Evolutionary conservation across 2,888 invertebrate species (phyloP), one percentile per base, ranked within the genome.

Genomic region (Cloeon dipterum): DNA sequence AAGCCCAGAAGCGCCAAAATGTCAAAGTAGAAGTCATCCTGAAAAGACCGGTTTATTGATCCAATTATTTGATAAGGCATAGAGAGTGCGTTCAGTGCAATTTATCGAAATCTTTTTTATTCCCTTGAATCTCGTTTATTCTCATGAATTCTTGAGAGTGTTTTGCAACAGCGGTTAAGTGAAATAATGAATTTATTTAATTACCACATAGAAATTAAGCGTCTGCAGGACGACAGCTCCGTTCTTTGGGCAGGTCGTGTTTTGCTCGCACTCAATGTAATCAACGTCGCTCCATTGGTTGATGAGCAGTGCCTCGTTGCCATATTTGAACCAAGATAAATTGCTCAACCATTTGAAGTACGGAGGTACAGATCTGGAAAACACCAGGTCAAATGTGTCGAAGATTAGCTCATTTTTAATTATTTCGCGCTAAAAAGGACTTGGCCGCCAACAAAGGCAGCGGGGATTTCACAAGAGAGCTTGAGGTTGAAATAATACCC

Each of bases 261-360:
- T 78, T 44, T 68, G 67, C 2, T 72, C 72, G 50, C 85, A 86
- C 2, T 67, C 66, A 46, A 89, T 86, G 46, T 66, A 61, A 4
- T 74, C 71, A 10, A 89, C 67, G 32, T 76, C 73, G 1, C 68
- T 54, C 89, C 89, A 89, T 51, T 91, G 89, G 60, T 88, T 89
- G 39, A 89, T 70, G 37, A 82, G 61, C 14, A 89, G 58, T 0
- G 85, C 83, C 54, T 89, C 88, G 55, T 86, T 86, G 20, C 83
- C 83, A 55, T 86, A 89, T 39, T 78, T 72, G 58, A 89, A 88
- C 89, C 89, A 89, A 0, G 88, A 88, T 11, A 88, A 56, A 54
- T 83, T 79, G 1, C 82, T 78, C 42, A 86, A 60, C 86, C 86
- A 88, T 45, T 73, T 66, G 40, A 88, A 71, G 52, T 85, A 88